Base-by-base conservation (phyloP, 2,113 vertebrate genomes). In the Gavialis gangeticus region DNA sequence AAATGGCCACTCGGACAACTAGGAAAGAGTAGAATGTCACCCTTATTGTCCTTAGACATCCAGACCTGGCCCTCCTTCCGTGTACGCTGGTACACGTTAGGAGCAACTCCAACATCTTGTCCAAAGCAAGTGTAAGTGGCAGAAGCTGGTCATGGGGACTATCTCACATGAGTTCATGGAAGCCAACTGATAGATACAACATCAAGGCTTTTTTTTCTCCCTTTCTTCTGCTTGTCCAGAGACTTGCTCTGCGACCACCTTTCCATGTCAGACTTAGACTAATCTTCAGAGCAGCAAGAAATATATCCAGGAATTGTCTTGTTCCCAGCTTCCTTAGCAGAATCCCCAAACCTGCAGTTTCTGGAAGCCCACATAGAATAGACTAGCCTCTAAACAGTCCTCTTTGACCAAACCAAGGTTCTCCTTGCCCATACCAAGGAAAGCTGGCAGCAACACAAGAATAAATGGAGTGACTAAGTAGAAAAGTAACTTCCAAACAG, bases 351-450 rank as follows among this genome's bases (percentile, higher is more conserved):
- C 66, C 55, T 16, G 67, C 67, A 37, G 73, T 46, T 46, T 46
- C 46, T 46, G 46, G 46, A 81, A 67, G 37, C 59, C 79, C 75
- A 15, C 0, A 0, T 18, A 80, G 89, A 0, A n/a, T 0, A 24
- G 78, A 87, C 82, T 90, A 90, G 57, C 71, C 12, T 76, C 57
- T 79, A 30, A 0, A 28, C 71, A 28, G 10, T 76, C 91, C 55
- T 2, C 82, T 96, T 89, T 88, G 85, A 91, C 78, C 56, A 11
- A n/a, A 25, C 13, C 79, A 82, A 25, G 67, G 28, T 92, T 96
- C 93, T 82, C 92, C 96, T 95, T 16, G 69, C 55, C 75, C n/a
- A 46, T 62, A 91, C 63, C 89, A 95, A 30, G 34, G 22, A 73
- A 25, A 34, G 12, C 34, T 37, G 25, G 86, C 81, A 94, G 59